phyloP scores from a whole-genome alignment of 2,113 vertebrate species.

The Podarcis cretensis region DNA sequence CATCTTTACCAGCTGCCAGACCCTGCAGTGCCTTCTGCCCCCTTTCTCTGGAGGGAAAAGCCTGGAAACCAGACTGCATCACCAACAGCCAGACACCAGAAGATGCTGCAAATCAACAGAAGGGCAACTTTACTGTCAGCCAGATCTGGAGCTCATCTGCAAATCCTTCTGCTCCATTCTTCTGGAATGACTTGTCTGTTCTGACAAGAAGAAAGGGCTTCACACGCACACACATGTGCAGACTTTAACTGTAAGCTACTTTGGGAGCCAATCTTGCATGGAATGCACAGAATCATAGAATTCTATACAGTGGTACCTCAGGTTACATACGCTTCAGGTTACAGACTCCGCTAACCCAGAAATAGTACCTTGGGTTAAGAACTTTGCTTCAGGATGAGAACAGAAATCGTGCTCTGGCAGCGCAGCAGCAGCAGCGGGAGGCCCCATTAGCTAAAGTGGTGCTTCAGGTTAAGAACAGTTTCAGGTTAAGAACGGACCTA shows the following conservation, averaged over 20 bases:
- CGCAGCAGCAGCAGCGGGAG: too few relatives aligned
- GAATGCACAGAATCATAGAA: not conserved
- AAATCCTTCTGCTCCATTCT: not conserved
- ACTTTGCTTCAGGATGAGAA: too few relatives aligned
- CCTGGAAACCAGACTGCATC: not conserved
- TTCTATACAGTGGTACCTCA: too few relatives aligned
- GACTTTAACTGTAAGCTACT: not conserved
- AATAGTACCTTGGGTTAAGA: too few relatives aligned
- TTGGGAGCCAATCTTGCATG: not conserved
- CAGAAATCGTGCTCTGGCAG: too few relatives aligned
- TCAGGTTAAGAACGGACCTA: too few relatives aligned
- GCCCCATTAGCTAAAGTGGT: too few relatives aligned
- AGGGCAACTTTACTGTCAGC: not conserved
- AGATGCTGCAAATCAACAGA: not conserved
- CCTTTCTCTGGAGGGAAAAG: not conserved
- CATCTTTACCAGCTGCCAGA: not conserved
- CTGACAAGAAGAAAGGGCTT: not conserved
- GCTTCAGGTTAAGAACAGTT: too few relatives aligned
- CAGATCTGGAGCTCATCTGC: not conserved
- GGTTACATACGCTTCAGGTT: too few relatives aligned
- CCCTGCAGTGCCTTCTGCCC: too few relatives aligned
- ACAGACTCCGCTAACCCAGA: too few relatives aligned
- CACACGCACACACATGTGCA: not conserved
- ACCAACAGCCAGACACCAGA: not conserved
- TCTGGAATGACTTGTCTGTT: not conserved